phyloP scores from a whole-genome alignment of 2,113 vertebrate species.

The Xiphophorus hellerii region DNA sequence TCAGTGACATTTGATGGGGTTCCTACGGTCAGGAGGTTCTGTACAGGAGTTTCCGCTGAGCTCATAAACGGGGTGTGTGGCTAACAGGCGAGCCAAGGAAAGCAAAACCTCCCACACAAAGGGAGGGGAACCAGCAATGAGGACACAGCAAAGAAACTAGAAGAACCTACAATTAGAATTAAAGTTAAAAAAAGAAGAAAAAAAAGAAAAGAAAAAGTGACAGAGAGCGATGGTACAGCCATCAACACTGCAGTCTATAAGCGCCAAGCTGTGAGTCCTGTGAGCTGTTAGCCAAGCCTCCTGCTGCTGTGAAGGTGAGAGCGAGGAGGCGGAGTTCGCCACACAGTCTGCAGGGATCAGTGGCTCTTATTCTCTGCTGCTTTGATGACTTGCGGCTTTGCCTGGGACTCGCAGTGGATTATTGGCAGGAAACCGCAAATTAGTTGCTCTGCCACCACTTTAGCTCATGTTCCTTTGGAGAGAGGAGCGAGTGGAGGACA shows the following conservation, averaged over 20 bases:
- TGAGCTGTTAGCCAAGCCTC: slow-evolving; percentile 49
- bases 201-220: slow-evolving; percentile 9
- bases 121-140: slow-evolving; percentile 1
- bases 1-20: slow-evolving; percentile 52
- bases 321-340: slow-evolving; percentile 38
- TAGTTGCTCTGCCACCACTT: slow-evolving; percentile 47
- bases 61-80: slow-evolving; percentile 11
- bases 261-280: slow-evolving; percentile 34
- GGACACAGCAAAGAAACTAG: slow-evolving; percentile 1
- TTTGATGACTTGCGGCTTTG: slow-evolving; percentile 46
- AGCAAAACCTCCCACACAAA: neutral
- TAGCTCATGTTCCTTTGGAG: slow-evolving; percentile 26
- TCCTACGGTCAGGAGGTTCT: slow-evolving; percentile 15
- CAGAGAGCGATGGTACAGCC: neutral
- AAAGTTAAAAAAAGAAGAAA: neutral
- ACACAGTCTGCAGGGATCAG: slow-evolving; percentile 58
- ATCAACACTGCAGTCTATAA: slow-evolving; percentile 40
- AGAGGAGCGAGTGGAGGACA: neutral
- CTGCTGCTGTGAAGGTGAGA: slow-evolving; percentile 40
- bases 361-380: slow-evolving; percentile 34
- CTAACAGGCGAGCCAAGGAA: slow-evolving; percentile 45
- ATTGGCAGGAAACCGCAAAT: slow-evolving; percentile 67
- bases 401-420: slow-evolving; percentile 57
- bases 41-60: slow-evolving; percentile 33
- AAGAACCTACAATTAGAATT: neutral